Evolutionary conservation across 2,888 invertebrate species (phyloP), one percentile per base, ranked within the genome.

Genomic region (Coremacera marginata): DNA sequence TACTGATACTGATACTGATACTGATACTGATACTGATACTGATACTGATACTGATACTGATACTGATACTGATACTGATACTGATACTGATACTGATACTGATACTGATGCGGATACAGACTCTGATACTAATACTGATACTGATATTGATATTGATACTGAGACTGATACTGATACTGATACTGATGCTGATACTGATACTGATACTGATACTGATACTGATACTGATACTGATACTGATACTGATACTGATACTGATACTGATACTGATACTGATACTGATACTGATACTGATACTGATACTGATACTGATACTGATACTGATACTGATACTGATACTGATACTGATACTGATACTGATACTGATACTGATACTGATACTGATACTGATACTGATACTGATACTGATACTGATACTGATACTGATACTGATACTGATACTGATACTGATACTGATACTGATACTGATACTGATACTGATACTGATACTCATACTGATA

Each of bases 381-480:
- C 37, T 37, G 37, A 37, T 37, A 37, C 37, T 37, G 37, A 37
- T 55, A 55, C 55, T 55, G n/a, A 55, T 55, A 55, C 55, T 55
- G n/a, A 55, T 55, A 55, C 55, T 55, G n/a, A 55, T 55, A 55
- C 55, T 55, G n/a, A 55, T 55, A 55, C 55, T 55, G n/a, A 55
- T 55, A 55, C 55, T 55, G n/a, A 55, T 55, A 55, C 55, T 55
- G n/a, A 55, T 55, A 55, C n/a, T 55, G n/a, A 55, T 55, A 55
- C 55, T 55, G n/a, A 55, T 55, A 55, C 55, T 55, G n/a, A 55
- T 55, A 55, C 55, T 55, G n/a, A 55, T 55, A 55, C 55, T 55
- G n/a, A 55, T 55, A 55, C 55, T 55, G n/a, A 55, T 55, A 55
- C 55, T 55, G n/a, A 55, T 55, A 55, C 55, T 55, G n/a, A 55